Evolutionary conservation across 1,140 invertebrate genomes (phyloP).

Genomic region (Aphelenchoides fujianensis): DNA sequence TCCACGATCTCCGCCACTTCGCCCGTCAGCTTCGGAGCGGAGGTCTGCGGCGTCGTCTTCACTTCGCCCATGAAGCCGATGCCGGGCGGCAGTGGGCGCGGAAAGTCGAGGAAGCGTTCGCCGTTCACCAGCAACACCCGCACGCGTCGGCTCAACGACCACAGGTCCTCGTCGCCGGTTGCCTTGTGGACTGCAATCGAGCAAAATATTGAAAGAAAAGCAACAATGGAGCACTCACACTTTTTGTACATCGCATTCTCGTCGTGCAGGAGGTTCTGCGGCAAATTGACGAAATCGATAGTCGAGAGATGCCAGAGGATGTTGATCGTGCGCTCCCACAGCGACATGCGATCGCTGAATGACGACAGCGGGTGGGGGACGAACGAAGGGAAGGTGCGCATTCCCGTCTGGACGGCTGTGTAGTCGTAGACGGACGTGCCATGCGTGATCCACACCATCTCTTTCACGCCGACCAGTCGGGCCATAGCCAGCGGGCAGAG

Average conservation of each 20-base stretch:
- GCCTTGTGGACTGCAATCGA: constrained; percentile 29
- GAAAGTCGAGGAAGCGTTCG: constrained; percentile 60
- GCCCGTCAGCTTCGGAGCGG: constrained; percentile 15
- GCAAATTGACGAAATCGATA: constrained; percentile 60
- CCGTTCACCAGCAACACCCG: constrained; percentile 57
- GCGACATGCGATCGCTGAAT: constrained; percentile 50
- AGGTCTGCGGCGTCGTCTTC: not conserved
- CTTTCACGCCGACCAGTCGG: constrained; percentile 40
- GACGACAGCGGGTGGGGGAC: constrained; percentile 61
- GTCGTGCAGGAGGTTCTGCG: constrained; percentile 56
- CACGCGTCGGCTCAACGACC: constrained; percentile 48
- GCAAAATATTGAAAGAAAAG: constrained; percentile 27
- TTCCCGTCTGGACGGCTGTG: constrained; percentile 51
- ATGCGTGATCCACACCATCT: constrained; percentile 60
- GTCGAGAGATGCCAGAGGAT: constrained; percentile 58
- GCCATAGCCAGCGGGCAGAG: constrained; percentile 57
- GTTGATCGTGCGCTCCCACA: constrained; percentile 47
- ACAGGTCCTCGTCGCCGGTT: constrained; percentile 42
- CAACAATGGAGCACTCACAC: constrained; percentile 20
- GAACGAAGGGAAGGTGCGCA: constrained; percentile 56
- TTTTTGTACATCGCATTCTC: constrained; percentile 54
- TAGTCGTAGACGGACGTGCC: constrained; percentile 61
- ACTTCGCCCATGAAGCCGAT: constrained; percentile 60
- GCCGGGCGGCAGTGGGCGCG: constrained; percentile 53
- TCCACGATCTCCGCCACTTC: constrained; percentile 36